Conservation (phyloP, 2,888 invertebrate genomes). For the Monopis laevigella region DNA sequence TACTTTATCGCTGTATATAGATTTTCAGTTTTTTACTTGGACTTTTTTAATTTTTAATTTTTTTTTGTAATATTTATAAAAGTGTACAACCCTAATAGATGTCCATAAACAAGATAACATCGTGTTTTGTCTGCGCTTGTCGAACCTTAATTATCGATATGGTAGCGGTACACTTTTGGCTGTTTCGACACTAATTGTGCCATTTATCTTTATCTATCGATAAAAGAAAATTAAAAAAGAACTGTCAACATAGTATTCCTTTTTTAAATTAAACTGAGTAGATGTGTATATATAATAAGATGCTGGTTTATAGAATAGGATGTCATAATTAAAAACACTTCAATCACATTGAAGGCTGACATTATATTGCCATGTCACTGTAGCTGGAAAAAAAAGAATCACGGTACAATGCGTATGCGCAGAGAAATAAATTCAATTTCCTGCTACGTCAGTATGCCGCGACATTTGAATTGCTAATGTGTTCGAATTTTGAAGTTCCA, state of each 20-base stretch:
- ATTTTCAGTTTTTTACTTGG: no score
- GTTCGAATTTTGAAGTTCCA: conserved; percentile 47
- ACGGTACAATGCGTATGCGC: conserved; percentile 5
- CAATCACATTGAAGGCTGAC: conserved; percentile 8
- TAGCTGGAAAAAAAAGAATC: conserved; percentile 6
- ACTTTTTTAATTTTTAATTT: no score
- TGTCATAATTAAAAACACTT: conserved; percentile 1
- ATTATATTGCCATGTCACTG: conserved; percentile 7
- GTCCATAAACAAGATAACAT: conserved; percentile 37
- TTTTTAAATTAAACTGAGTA: background rate
- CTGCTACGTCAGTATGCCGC: conserved; percentile 45
- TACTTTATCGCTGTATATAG: no score
- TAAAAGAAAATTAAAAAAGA: conserved; percentile 6
- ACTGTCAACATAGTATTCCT: background rate
- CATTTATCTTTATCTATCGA: conserved; percentile 29
- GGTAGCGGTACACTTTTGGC: conserved; percentile 35
- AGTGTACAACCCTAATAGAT: conserved; percentile 14
- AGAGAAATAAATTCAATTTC: conserved; percentile 29
- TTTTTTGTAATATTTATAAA: no score
- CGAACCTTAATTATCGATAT: conserved; percentile 45
- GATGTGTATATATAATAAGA: background rate
- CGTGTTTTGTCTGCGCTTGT: conserved; percentile 56
- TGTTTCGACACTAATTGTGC: conserved; percentile 57
- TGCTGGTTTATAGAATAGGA: background rate
- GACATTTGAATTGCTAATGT: conserved; percentile 43